phyloP scores from a whole-genome alignment of 2,888 invertebrate species.

The Phorcus lineatus region DNA sequence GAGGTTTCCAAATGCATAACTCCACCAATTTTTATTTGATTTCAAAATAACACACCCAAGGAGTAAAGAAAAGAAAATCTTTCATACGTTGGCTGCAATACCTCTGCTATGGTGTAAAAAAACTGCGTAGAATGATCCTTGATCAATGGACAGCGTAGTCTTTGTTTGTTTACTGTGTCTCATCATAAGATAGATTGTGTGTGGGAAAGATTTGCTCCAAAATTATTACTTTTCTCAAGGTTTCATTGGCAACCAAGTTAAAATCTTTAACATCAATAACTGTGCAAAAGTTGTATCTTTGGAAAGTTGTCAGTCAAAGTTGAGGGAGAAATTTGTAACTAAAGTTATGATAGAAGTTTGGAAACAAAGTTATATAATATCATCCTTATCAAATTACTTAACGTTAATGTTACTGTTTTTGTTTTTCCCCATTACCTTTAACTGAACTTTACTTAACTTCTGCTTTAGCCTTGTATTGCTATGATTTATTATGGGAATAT shows the following conservation, averaged over 20 bases:
- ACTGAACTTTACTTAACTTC: too few species aligned
- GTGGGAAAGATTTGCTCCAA: not conserved
- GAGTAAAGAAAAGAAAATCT: constrained; percentile 2
- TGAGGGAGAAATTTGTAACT: too few species aligned
- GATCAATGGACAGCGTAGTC: not conserved
- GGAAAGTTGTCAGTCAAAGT: too few species aligned
- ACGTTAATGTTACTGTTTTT: too few species aligned
- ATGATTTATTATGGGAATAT: too few species aligned
- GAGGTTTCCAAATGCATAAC: not conserved
- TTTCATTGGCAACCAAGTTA: not conserved
- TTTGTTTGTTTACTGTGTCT: not conserved
- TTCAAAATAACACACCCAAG: constrained; percentile 12
- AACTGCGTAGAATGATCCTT: not conserved
- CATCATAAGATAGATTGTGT: not conserved
- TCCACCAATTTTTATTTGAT: constrained; percentile 14
- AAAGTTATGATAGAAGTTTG: too few species aligned
- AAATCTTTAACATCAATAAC: too few species aligned
- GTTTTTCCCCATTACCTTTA: too few species aligned
- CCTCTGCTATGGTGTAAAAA: not conserved
- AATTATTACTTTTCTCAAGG: not conserved
- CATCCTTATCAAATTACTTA: too few species aligned
- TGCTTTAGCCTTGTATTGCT: too few species aligned
- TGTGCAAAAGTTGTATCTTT: too few species aligned
- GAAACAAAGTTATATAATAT: too few species aligned
- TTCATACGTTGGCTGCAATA: not conserved